Percentiles rank a stretch among this genome's conserved stretches.
Evolutionary conservation across 2,113 vertebrate genomes (phyloP).

Genomic region (Clinocottus analis): DNA sequence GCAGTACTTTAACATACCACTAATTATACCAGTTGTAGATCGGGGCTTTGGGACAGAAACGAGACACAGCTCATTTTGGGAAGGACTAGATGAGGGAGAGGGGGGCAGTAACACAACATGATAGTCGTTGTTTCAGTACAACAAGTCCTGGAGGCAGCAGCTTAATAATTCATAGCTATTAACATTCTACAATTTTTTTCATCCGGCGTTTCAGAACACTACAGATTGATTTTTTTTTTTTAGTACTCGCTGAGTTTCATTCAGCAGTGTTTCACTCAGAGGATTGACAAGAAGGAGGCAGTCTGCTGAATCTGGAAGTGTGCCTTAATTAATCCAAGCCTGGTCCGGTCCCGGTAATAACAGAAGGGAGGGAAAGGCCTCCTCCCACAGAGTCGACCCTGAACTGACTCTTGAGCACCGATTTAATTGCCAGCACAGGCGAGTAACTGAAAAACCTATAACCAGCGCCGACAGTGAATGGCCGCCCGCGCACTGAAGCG

Average conservation of each 20-base stretch:
- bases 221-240: neutral
- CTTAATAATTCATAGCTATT: no score
- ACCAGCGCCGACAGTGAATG: conserved; percentile 23
- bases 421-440: conserved; percentile 44
- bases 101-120: neutral
- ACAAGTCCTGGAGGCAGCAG: no score
- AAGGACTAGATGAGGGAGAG: neutral
- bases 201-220: neutral
- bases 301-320: conserved; percentile 58
- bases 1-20: neutral
- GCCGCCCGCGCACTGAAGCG: conserved; percentile 36
- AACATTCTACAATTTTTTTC: neutral
- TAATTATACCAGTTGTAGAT: neutral
- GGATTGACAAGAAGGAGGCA: conserved; percentile 28
- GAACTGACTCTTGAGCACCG: conserved; percentile 6
- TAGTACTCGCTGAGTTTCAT: conserved; percentile 9
- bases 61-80: neutral
- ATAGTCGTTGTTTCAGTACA: neutral
- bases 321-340: conserved; percentile 56
- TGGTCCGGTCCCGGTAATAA: conserved; percentile 50
- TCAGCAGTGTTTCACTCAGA: neutral
- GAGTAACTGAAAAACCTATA: conserved; percentile 12
- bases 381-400: conserved; percentile 15
- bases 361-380: conserved; percentile 25
- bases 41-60: neutral